Evolutionary conservation across 2,888 invertebrate species (phyloP).

Genomic region (Cerastis rubricosa): DNA sequence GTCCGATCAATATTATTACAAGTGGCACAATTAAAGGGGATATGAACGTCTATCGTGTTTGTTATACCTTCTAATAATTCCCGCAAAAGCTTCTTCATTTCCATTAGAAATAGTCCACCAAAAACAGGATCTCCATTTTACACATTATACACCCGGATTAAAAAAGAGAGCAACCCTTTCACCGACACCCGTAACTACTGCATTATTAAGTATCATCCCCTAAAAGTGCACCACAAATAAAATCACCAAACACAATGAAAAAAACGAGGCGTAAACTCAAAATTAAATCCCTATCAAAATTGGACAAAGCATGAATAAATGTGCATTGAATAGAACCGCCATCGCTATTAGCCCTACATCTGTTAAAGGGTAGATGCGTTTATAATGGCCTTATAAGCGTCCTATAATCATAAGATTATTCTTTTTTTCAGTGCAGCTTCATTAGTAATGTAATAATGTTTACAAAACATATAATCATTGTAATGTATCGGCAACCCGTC

Average conservation of each 20-base stretch:
- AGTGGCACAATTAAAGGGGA: background rate
- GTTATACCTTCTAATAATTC: background rate
- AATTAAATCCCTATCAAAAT: constrained; percentile 80
- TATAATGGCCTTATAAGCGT: constrained; percentile 87
- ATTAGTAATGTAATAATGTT: constrained; percentile 82
- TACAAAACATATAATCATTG: constrained; percentile 83
- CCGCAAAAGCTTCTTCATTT: background rate
- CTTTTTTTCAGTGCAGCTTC: constrained; percentile 89
- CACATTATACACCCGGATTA: background rate
- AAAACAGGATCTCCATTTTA: background rate
- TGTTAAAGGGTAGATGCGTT: constrained; percentile 87
- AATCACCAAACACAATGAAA: constrained; percentile 59
- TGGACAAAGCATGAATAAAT: constrained; percentile 74
- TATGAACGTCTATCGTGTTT: background rate
- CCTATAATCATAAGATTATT: constrained; percentile 88
- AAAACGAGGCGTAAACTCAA: constrained; percentile 67
- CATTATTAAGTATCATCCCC: constrained; percentile 37
- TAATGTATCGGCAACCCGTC: constrained; percentile 77
- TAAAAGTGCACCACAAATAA: constrained; percentile 50
- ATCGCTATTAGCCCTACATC: constrained; percentile 78
- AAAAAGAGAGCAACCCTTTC: constrained; percentile 26
- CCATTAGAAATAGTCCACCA: background rate
- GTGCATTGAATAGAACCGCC: constrained; percentile 75
- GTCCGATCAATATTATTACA: background rate
- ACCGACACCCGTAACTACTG: constrained; percentile 40